Percentiles rank a stretch among this genome's conserved stretches.
Evolutionary conservation across 2,797 vertebrate genomes (phyloP).

Genomic region (Jordanella pulchra): DNA sequence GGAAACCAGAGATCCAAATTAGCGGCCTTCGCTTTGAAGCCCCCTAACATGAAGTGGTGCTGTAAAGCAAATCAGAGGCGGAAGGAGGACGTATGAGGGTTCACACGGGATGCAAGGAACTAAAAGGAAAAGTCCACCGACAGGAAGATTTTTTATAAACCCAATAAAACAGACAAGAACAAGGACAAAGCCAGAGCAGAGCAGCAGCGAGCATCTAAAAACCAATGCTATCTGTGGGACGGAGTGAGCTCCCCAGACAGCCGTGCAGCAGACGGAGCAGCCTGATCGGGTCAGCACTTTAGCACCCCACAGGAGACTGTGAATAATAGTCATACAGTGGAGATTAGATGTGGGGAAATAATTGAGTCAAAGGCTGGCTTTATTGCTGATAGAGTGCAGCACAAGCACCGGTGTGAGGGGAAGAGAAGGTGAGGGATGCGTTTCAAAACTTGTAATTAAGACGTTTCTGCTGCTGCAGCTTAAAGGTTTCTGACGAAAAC

Average conservation of each 20-base stretch:
- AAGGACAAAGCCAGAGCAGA: slow-evolving; percentile 25
- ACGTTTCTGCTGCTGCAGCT: slow-evolving; percentile 8
- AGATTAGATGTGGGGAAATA: slow-evolving; percentile 37
- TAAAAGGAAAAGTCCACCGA: background rate
- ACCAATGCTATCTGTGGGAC: slow-evolving; percentile 26
- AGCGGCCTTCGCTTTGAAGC: slow-evolving; percentile 27
- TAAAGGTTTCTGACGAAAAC: slow-evolving; percentile 22
- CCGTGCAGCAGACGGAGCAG: slow-evolving; percentile 42
- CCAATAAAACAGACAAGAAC: slow-evolving; percentile 4
- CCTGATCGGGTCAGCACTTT: slow-evolving; percentile 57
- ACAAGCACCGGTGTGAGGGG: background rate
- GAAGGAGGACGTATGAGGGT: slow-evolving; percentile 1
- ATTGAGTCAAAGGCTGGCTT: slow-evolving; percentile 31
- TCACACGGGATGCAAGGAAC: background rate
- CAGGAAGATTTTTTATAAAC: slow-evolving; percentile 11
- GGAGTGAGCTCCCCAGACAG: slow-evolving; percentile 29
- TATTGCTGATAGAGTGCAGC: slow-evolving; percentile 24
- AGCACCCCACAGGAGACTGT: slow-evolving; percentile 38
- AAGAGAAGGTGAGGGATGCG: background rate
- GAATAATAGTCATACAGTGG: slow-evolving; percentile 42
- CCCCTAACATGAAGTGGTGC: slow-evolving; percentile 11
- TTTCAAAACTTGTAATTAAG: slow-evolving; percentile 15
- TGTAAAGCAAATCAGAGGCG: slow-evolving; percentile 36
- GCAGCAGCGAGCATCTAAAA: slow-evolving; percentile 25
- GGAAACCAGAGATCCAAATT: slow-evolving; percentile 19